A percentile compares a stretch with the other conserved stretches of the same genome.
Evolutionary conservation across 2,113 vertebrate genomes (phyloP).

Genomic region (Anser cygnoides): DNA sequence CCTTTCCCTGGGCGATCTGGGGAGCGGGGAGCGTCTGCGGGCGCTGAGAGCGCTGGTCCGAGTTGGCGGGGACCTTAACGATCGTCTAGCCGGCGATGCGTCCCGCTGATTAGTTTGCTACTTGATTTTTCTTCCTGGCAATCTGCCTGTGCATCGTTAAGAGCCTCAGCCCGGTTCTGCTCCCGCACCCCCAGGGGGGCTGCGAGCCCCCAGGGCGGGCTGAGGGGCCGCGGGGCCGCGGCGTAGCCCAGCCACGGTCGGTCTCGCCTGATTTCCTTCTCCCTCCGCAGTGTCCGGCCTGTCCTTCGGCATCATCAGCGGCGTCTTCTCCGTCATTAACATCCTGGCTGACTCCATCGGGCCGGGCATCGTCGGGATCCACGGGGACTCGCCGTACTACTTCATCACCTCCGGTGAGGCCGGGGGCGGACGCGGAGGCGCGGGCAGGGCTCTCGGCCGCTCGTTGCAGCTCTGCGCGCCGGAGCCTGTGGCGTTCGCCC

Average conservation of each 20-base stretch:
- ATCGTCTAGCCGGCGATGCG: too few relatives aligned
- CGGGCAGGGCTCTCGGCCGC: too few relatives aligned
- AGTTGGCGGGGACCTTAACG: background rate
- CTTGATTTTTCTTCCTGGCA: background rate
- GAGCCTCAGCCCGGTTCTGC: background rate
- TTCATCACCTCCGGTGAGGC: constrained; percentile 81
- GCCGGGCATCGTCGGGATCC: constrained; percentile 80
- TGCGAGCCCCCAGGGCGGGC: too few relatives aligned
- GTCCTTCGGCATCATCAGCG: constrained; percentile 81
- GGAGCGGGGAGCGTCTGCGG: background rate
- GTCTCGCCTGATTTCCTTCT: background rate
- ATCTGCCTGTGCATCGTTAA: background rate
- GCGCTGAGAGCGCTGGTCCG: background rate
- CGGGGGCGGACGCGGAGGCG: background rate
- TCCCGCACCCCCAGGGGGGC: background rate
- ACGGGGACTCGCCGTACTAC: constrained; percentile 80
- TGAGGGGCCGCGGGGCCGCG: too few relatives aligned
- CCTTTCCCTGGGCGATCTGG: background rate
- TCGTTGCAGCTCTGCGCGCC: too few relatives aligned
- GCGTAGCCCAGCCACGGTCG: rapidly evolving
- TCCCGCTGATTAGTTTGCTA: background rate
- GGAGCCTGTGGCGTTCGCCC: too few relatives aligned
- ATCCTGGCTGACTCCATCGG: constrained; percentile 77
- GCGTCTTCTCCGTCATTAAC: constrained; percentile 78
- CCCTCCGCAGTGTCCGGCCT: constrained; percentile 76